Evolutionary conservation across 2,888 invertebrate species (phyloP).

Genomic region (Plagodis pulveraria): DNA sequence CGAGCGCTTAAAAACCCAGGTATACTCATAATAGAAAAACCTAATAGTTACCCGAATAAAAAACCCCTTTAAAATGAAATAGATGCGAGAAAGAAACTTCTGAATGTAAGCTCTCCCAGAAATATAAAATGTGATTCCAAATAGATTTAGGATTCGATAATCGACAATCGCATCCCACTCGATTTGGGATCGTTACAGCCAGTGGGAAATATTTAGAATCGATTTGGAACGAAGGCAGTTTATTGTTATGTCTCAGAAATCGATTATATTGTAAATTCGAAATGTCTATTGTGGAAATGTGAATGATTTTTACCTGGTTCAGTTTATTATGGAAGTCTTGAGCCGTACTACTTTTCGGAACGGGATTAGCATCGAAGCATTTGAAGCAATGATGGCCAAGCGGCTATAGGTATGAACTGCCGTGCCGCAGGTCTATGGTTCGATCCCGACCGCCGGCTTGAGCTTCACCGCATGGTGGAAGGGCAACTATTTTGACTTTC

Average conservation of each 20-base stretch:
- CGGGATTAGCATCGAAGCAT: too few species aligned
- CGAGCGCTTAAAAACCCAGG: too few species aligned
- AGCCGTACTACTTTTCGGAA: too few species aligned
- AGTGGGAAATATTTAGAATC: constrained; percentile 17
- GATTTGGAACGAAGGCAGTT: constrained; percentile 2
- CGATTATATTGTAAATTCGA: neutral
- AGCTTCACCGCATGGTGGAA: too few species aligned
- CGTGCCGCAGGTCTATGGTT: too few species aligned
- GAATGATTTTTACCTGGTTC: too few species aligned
- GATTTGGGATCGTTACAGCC: constrained; percentile 27
- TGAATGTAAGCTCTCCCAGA: constrained; percentile 27
- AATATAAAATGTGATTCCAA: constrained; percentile 29
- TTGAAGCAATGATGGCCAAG: too few species aligned
- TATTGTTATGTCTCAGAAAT: constrained; percentile 16
- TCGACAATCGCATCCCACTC: constrained; percentile 34
- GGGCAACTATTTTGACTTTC: too few species aligned
- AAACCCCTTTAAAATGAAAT: neutral
- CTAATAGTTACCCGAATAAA: neutral
- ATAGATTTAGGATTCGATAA: constrained; percentile 39
- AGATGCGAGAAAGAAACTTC: constrained; percentile 10
- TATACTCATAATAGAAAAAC: too few species aligned
- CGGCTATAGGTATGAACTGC: too few species aligned
- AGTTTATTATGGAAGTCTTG: too few species aligned
- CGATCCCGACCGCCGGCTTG: too few species aligned
- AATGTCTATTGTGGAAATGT: neutral